Conservation (phyloP, 2,797 vertebrate species). For the Salarias fasciatus region DNA sequence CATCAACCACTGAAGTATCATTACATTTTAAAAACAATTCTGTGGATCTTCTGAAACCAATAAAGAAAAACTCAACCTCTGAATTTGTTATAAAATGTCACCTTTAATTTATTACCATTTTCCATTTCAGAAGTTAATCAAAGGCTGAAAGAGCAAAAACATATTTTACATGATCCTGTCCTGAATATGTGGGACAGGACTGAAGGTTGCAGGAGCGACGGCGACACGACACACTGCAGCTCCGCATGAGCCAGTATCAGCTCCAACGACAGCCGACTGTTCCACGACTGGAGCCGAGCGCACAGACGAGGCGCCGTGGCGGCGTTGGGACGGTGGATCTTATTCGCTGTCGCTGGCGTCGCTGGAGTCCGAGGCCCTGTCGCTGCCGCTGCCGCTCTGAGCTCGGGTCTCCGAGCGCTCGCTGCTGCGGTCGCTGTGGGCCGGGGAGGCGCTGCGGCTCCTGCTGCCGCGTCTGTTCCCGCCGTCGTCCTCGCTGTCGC, state of each 20-base stretch:
- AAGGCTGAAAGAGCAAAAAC: conserved; percentile 25
- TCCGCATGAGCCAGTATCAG: conserved; percentile 13
- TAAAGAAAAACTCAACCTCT: no score
- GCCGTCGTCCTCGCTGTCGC: conserved; percentile 72
- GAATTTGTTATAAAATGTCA: not conserved
- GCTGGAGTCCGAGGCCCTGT: conserved; percentile 87
- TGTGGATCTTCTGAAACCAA: no score
- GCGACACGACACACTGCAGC: conserved; percentile 45
- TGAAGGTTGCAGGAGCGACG: conserved; percentile 23
- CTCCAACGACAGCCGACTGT: conserved; percentile 4
- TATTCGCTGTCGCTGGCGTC: conserved; percentile 90
- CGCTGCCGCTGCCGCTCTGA: conserved; percentile 83
- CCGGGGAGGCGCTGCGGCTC: conserved; percentile 85
- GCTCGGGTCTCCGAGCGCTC: conserved; percentile 86
- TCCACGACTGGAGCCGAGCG: conserved; percentile 21
- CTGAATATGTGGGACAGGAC: conserved; percentile 20
- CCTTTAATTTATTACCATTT: conserved; percentile 65
- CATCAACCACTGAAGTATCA: no score
- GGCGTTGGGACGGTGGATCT: conserved; percentile 32
- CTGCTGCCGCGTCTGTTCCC: conserved; percentile 69
- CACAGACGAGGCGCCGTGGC: conserved; percentile 3
- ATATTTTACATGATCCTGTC: conserved; percentile 29
- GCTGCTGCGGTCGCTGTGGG: conserved; percentile 85
- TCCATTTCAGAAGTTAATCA: conserved; percentile 27
- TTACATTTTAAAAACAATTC: no score